phyloP scores from a whole-genome alignment of 2,113 vertebrate genomes.

The Channa argus region DNA sequence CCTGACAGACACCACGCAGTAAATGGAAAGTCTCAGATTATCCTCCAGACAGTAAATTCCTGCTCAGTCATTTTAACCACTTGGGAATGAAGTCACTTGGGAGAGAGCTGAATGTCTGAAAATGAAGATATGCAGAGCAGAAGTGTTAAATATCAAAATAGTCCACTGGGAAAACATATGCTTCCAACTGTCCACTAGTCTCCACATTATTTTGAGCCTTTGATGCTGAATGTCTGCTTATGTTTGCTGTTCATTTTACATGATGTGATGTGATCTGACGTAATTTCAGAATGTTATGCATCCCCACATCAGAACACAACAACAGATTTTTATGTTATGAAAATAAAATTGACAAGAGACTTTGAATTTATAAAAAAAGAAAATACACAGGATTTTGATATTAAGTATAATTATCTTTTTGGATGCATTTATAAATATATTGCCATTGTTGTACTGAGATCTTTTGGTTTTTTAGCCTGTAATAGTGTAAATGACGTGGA shows the following conservation, averaged over 20 bases:
- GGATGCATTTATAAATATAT: too few species aligned
- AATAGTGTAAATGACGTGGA: too few species aligned
- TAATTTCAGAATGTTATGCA: background rate
- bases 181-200: conserved; percentile 18
- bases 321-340: too few species aligned
- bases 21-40: conserved; percentile 35
- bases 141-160: conserved; percentile 13
- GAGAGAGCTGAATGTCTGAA: conserved; percentile 14
- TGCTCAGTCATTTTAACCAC: conserved; percentile 47
- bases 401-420: too few species aligned
- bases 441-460: too few species aligned
- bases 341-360: too few species aligned
- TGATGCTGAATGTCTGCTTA: conserved; percentile 20
- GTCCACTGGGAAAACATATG: conserved; percentile 37
- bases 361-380: too few species aligned
- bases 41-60: conserved; percentile 40
- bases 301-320: background rate
- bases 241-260: conserved; percentile 18
- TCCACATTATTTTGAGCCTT: conserved; percentile 28
- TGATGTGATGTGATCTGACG: background rate
- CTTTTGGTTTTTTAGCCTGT: too few species aligned
- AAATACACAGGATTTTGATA: too few species aligned
- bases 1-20: conserved; percentile 4
- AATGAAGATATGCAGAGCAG: conserved; percentile 29
- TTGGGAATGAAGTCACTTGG: conserved; percentile 32